Base-by-base conservation (phyloP, 2,113 vertebrate genomes). In the Eleginops maclovinus region DNA sequence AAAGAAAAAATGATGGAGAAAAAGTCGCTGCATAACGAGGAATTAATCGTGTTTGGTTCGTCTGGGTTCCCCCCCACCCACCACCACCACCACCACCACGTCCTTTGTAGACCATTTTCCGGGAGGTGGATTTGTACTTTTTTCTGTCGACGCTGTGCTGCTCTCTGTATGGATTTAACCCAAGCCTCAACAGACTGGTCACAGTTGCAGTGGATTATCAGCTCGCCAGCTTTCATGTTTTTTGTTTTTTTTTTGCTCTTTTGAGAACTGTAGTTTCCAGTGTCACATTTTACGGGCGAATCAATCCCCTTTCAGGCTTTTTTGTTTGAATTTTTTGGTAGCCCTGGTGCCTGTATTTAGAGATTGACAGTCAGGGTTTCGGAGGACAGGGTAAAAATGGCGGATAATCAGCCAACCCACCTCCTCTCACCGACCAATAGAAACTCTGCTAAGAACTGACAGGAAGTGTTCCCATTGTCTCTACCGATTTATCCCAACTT, bases 321-420 rank as follows among this genome's bases (percentile, higher is more conserved):
- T 26, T 11, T n/a, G 15, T 28, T 58, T 26, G n/a, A 14, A 31
- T 54, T 15, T 65, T 85, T 76, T 65, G 50, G 78, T 82, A 62
- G 28, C 88, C 87, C 87, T 68, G 86, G 84, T 89, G 86, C 86
- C 88, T 89, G 89, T 89, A 88, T 85, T 77, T 58, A 60, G 76
- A 63, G 68, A 84, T 49, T 89, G 88, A 84, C 87, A 83, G 91
- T 91, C 85, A 90, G 86, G 88, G 82, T 85, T 22, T 88, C 54
- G 81, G 82, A 79, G 91, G 88, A 76, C 82, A 80, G 82, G 89
- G 83, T 87, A 73, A 5, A 36, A 80, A 64, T 3, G 74, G 68
- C 85, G 80, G 72, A 61, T 87, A 87, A 84, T 85, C 83, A 84
- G 82, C 83, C 28, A 12, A 40, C 79, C 59, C 44, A 13, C 74